Evolutionary conservation across 2,113 vertebrate genomes (phyloP).

Genomic region (Pangasianodon hypophthalmus): DNA sequence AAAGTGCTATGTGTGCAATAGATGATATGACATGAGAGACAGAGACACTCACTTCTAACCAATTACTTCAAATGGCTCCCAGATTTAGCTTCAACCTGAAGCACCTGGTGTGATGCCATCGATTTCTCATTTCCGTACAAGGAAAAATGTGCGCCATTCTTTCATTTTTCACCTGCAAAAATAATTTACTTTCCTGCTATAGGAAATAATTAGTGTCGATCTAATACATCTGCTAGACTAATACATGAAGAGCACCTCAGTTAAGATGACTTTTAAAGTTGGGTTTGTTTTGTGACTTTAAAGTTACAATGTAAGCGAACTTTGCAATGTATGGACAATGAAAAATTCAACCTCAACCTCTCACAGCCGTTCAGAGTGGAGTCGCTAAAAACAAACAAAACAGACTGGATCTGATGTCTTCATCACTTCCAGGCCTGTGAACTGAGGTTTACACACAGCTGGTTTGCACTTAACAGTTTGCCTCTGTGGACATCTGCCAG

Average conservation of each 20-base stretch:
- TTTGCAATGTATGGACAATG: neutral
- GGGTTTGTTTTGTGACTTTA: conserved; percentile 5
- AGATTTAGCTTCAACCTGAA: conserved; percentile 59
- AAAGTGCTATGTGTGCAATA: conserved; percentile 22
- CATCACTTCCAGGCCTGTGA: conserved; percentile 51
- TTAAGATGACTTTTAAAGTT: neutral
- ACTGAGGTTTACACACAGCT: conserved; percentile 53
- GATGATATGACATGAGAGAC: conserved; percentile 51
- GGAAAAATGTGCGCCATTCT: conserved; percentile 58
- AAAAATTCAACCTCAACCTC: neutral
- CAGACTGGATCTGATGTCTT: conserved; percentile 21
- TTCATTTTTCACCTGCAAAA: neutral
- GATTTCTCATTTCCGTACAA: conserved; percentile 68
- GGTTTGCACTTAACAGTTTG: conserved; percentile 44
- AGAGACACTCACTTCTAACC: conserved; percentile 40
- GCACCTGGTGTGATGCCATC: conserved; percentile 62
- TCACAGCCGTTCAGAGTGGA: neutral
- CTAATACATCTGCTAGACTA: neutral
- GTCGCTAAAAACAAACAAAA: neutral
- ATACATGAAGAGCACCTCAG: neutral
- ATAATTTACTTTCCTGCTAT: conserved; percentile 12
- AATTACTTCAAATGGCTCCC: conserved; percentile 62
- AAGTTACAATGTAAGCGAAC: neutral
- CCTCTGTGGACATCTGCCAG: neutral
- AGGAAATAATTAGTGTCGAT: neutral